Conservation (phyloP, 2,888 invertebrate species). For the Cephus pygmeus region DNA sequence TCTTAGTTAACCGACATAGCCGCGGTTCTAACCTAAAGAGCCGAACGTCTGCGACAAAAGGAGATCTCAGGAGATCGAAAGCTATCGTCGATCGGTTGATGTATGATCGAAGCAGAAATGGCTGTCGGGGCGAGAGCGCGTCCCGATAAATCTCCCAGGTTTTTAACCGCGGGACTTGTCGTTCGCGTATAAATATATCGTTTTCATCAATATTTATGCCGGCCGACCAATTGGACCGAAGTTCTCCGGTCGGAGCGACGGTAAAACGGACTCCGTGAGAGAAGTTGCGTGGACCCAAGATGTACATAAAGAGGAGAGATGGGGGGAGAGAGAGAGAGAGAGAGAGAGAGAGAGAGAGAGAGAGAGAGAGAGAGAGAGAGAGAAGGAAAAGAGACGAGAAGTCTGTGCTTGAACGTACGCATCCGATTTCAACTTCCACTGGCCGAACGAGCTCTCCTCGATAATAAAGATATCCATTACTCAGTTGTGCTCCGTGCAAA, state of each 20-base stretch:
- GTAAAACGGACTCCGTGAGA: background rate
- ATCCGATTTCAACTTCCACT: background rate
- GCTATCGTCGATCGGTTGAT: constrained; percentile 42
- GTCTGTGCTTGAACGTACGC: background rate
- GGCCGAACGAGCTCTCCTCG: constrained; percentile 16
- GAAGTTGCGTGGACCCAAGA: background rate
- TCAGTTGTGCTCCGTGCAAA: constrained; percentile 9
- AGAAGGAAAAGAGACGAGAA: background rate
- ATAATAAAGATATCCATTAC: constrained; percentile 31
- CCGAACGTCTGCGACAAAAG: background rate
- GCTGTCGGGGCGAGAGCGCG: constrained; percentile 55
- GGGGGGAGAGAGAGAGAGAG: background rate
- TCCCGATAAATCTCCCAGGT: constrained; percentile 58
- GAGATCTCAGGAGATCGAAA: constrained; percentile 17
- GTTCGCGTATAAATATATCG: constrained; percentile 58
- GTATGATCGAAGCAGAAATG: constrained; percentile 59
- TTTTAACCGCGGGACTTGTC: constrained; percentile 52
- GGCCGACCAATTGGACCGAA: constrained; percentile 47
- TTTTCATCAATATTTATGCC: constrained; percentile 61
- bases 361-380: background rate
- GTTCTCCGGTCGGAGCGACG: constrained; percentile 24
- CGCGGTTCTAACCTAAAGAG: background rate
- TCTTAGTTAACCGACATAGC: no score
- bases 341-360: background rate
- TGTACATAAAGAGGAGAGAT: background rate